Evolutionary conservation across 2,888 invertebrate genomes (phyloP), one percentile per base, ranked within the genome.

Genomic region (Acronicta alni): DNA sequence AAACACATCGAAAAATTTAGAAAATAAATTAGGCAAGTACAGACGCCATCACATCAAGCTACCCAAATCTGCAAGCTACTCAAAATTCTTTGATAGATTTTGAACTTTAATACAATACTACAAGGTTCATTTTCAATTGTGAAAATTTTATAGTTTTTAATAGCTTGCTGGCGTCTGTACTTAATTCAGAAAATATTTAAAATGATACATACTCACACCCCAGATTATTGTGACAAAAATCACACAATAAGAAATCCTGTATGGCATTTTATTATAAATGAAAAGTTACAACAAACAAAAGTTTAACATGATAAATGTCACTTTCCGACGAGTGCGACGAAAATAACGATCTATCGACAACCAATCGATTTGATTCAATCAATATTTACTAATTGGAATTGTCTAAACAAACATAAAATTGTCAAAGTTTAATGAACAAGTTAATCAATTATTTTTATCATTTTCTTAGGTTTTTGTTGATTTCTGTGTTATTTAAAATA

Each of bases 151-250:
- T n/a, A n/a, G n/a, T n/a, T n/a, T n/a, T n/a, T n/a, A n/a, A n/a
- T n/a, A n/a, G n/a, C n/a, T n/a, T n/a, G n/a, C n/a, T n/a, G n/a
- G n/a, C 26, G 10, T 26, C 26, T 9, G 5, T 23, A 8, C 7
- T 7, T 10, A 26, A 7, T 26, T 0, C 26, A 26, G 26, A 26
- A 32, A 32, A 35, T 59, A 26, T 4, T 38, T 26, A 59, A 65
- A 70, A 65, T 59, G 39, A 59, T 70, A 70, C 68, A 71, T 68
- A 68, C 68, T 70, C 52, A 68, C 68, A 59, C 59, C 20, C 54
- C 55, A 55, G 4, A 55, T 0, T 8, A 68, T 26, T 15, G 52
- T 39, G 10, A 48, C n/a, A 30, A 70, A 42, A n/a, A 65, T 10
- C 7, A 49, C 18, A 55, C 10, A 68, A 9, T 20, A 48, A 17